A percentile compares a stretch with the other conserved stretches of the same genome.
These are phyloP conservation scores for Dryobotodes eremita DNA, from an alignment of 2,888 invertebrate genomes.

Conservation along the genomic window DNA sequence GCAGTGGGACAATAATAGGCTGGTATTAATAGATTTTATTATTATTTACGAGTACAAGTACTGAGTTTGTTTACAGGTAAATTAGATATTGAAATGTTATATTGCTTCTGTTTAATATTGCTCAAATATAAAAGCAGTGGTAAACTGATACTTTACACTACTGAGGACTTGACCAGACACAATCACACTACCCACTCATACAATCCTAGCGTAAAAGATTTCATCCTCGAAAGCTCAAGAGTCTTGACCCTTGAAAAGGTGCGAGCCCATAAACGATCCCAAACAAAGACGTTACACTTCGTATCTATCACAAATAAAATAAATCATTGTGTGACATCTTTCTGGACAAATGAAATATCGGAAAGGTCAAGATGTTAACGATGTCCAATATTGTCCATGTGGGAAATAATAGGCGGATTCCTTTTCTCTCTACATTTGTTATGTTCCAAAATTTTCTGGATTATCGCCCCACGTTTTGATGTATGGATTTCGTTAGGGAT, in stretches of 20 bases:
- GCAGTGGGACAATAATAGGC: neutral
- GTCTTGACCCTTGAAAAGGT: slow-evolving; percentile 42
- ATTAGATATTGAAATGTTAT: neutral
- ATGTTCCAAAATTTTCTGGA: slow-evolving; percentile 15
- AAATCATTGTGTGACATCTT: slow-evolving; percentile 62
- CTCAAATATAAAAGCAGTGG: neutral
- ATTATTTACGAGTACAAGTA: too few relatives aligned
- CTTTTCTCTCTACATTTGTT: slow-evolving; percentile 40
- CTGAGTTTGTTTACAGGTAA: too few relatives aligned
- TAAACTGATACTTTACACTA: neutral
- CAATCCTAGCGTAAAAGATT: slow-evolving; percentile 14
- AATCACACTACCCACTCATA: neutral
- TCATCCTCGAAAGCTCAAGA: slow-evolving; percentile 22
- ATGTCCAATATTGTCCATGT: slow-evolving; percentile 60
- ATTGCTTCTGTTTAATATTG: neutral
- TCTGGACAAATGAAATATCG: slow-evolving; percentile 59
- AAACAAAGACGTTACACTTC: slow-evolving; percentile 53
- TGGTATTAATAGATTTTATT: too few relatives aligned
- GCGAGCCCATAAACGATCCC: slow-evolving; percentile 23
- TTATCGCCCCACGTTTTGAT: neutral
- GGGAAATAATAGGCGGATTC: slow-evolving; percentile 55
- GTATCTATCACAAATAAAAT: slow-evolving; percentile 60
- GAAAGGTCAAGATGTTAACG: slow-evolving; percentile 63
- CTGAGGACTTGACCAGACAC: neutral
- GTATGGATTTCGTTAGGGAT: neutral